Conservation (phyloP, 2,797 vertebrate species). For the Oreochromis mossambicus region DNA sequence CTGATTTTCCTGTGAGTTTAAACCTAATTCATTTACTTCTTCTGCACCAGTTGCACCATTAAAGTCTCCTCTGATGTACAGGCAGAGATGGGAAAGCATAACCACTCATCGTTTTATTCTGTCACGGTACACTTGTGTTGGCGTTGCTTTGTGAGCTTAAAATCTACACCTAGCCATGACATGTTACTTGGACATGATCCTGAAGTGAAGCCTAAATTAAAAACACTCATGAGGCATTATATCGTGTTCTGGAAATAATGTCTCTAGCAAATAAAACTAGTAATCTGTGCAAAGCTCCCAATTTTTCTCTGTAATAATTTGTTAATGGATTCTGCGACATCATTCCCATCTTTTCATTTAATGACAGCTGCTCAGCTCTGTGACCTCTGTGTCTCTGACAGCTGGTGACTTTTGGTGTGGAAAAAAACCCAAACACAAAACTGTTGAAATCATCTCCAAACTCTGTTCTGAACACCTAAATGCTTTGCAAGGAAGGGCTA, state of each 20-base stretch:
- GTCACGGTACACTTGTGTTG: neutral
- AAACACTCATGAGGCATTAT: neutral
- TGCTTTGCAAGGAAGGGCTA: neutral
- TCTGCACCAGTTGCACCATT: constrained; percentile 39
- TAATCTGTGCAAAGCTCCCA: neutral
- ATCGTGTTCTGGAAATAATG: neutral
- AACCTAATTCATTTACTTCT: constrained; percentile 25
- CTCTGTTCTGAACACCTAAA: neutral
- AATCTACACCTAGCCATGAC: neutral
- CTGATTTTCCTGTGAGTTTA: constrained; percentile 25
- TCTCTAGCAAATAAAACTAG: neutral
- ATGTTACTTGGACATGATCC: neutral
- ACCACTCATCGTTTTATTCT: neutral
- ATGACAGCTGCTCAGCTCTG: constrained; percentile 13
- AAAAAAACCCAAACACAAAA: neutral
- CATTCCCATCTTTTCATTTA: neutral
- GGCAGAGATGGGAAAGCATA: neutral
- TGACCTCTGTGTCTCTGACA: neutral
- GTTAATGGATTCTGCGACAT: constrained; percentile 4
- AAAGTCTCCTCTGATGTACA: neutral
- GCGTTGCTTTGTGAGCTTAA: neutral
- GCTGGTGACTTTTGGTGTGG: neutral
- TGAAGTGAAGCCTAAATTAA: neutral
- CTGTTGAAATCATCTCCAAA: neutral
- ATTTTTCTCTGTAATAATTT: neutral